phyloP scores from a whole-genome alignment of 1,140 invertebrate species.

The Bombus breviceps region DNA sequence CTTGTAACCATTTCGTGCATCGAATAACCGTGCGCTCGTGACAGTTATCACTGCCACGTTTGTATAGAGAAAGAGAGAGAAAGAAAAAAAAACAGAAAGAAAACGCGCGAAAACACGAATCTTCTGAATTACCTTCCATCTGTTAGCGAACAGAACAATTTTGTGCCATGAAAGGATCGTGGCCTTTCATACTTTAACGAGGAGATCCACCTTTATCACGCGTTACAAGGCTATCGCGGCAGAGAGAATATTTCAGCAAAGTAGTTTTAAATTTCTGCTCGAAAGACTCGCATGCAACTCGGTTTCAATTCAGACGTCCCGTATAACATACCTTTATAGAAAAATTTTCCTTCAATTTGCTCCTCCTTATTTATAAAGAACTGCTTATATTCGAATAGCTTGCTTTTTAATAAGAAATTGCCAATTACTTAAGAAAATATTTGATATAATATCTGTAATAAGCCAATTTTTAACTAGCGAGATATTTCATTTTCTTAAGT shows the following conservation, averaged over 20 bases:
- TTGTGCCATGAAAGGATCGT: background rate
- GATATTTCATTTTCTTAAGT: no score
- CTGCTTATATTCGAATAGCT: no score
- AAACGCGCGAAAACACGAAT: background rate
- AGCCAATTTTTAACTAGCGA: no score
- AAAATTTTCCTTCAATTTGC: no score
- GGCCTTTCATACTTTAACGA: slow-evolving; percentile 2
- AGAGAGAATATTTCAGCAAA: background rate
- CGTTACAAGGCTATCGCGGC: background rate
- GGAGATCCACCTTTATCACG: background rate
- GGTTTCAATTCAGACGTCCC: background rate
- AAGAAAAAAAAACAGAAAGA: no score
- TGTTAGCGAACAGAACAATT: background rate
- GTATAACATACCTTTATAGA: background rate
- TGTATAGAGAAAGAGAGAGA: no score
- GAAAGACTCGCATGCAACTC: background rate
- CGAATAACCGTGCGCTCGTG: background rate
- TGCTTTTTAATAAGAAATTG: background rate
- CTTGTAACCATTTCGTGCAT: no score
- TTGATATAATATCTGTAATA: no score
- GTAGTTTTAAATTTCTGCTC: background rate
- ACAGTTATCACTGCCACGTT: background rate
- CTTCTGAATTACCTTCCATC: background rate
- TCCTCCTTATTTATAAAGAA: no score
- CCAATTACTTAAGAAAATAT: background rate